A percentile compares a stretch with the other conserved stretches of the same genome.
These are phyloP conservation scores for Hybognathus amarus DNA, from an alignment of 2,797 vertebrate genomes.

Conservation along the genomic window DNA sequence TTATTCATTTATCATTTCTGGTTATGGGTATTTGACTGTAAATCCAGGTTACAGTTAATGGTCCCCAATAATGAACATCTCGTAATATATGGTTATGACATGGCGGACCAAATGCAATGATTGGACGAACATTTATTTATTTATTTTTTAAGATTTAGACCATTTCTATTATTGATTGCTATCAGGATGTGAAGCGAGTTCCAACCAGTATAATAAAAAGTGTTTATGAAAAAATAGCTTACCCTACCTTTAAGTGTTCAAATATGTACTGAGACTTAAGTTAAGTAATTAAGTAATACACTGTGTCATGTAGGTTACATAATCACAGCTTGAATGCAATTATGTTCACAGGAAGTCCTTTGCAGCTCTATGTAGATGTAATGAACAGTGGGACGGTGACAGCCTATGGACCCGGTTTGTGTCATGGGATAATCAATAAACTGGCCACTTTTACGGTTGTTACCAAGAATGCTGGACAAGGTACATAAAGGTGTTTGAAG, in stretches of 20 bases:
- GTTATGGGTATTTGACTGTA: too few species aligned
- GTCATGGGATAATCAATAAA: conserved; percentile 94
- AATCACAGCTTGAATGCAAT: neutral
- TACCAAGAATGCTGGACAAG: conserved; percentile 96
- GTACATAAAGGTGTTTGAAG: conserved; percentile 66
- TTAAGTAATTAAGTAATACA: neutral
- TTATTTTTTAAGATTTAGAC: too few species aligned
- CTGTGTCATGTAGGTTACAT: neutral
- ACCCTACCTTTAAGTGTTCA: neutral
- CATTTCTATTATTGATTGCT: too few species aligned
- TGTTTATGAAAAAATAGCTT: too few species aligned
- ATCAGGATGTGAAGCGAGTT: too few species aligned
- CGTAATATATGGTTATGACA: too few species aligned
- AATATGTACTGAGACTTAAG: neutral
- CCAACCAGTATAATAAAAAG: too few species aligned
- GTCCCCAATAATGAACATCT: too few species aligned
- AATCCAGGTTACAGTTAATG: too few species aligned
- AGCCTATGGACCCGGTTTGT: conserved; percentile 92
- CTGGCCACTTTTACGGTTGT: conserved; percentile 92
- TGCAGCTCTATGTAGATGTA: conserved; percentile 95
- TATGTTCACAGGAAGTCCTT: conserved; percentile 84
- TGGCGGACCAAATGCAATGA: too few species aligned
- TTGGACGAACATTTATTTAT: too few species aligned
- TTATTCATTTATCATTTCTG: too few species aligned
- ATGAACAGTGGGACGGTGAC: conserved; percentile 91